Base-by-base conservation (phyloP, 2,888 invertebrate species). In the Lypha dubia region DNA sequence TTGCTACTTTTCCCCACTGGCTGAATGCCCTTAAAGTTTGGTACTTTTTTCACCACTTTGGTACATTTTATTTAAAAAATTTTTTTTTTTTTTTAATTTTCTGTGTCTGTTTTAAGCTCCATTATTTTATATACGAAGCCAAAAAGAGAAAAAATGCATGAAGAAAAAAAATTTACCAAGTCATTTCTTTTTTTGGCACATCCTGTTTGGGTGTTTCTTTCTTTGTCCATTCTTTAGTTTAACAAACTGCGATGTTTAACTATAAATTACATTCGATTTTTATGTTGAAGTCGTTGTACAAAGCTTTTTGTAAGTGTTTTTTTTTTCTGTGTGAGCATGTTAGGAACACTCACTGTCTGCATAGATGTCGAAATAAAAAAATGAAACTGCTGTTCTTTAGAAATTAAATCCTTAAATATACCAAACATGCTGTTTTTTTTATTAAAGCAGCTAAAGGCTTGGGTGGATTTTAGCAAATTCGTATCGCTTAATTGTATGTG, bases 251-350 rank as follows among this genome's bases (percentile, higher is more conserved):
- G 62, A 62, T 62, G 32, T 84, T 65, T 17, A 68, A 76, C 80
- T 35, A 84, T 81, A 84, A 81, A 84, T 84, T 73, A 73, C 77
- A 67, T 63, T 73, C 84, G 76, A 73, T 80, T 68, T 76, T 62
- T 67, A 68, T 62, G 24, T 62, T 44, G 8, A 63, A 73, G 49
- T 75, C 17, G 20, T 68, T 46, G 49, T 65, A 13, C n/a, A 70
- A 20, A n/a, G 22, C n/a, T 63, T 28, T 60, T 35, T 63, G 2
- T 17, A 35, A 49, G 17, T 51, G n/a, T 51, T 67, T 49, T 41
- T n/a, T n/a, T n/a, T n/a, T n/a, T n/a, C n/a, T n/a, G n/a, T n/a
- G n/a, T 63, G 38, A 74, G 38, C 70, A 67, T 74, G 22, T 73
- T 65, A 65, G 65, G 71, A 71, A 63, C 65, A 65, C 49, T 44